phyloP scores from a whole-genome alignment of 2,888 invertebrate genomes.

The Invenusta paracnida region DNA sequence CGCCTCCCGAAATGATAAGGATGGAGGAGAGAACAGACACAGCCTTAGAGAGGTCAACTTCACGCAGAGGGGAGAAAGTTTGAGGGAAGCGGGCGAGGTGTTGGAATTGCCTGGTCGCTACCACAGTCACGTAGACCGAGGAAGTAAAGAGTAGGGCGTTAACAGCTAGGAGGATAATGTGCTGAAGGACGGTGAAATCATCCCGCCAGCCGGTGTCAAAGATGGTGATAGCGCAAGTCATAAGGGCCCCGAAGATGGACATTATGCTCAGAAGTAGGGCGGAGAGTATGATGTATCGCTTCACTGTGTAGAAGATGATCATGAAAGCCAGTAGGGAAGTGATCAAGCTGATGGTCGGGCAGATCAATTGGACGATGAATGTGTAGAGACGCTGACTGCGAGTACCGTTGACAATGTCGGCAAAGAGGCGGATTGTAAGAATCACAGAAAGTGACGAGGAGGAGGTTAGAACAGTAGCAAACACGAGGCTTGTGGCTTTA shows the following conservation, averaged over 20 bases:
- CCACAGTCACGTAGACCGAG: neutral
- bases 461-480: neutral
- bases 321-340: neutral
- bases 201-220: neutral
- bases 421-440: neutral
- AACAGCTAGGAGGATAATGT: neutral
- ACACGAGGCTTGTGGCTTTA: neutral
- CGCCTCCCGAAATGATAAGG: neutral
- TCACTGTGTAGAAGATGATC: neutral
- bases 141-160: neutral
- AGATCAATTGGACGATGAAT: neutral
- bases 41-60: neutral
- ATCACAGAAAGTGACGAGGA: neutral
- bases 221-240: constrained; percentile 4
- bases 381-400: constrained; percentile 6
- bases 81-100: neutral
- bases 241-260: neutral
- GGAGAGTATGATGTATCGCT: neutral
- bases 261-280: neutral
- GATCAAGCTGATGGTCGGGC: neutral
- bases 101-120: neutral
- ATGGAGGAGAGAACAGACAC: neutral
- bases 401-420: neutral
- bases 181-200: neutral
- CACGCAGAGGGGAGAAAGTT: neutral